phyloP scores from a whole-genome alignment of 2,888 invertebrate species.

The Euplagia quadripunctaria region DNA sequence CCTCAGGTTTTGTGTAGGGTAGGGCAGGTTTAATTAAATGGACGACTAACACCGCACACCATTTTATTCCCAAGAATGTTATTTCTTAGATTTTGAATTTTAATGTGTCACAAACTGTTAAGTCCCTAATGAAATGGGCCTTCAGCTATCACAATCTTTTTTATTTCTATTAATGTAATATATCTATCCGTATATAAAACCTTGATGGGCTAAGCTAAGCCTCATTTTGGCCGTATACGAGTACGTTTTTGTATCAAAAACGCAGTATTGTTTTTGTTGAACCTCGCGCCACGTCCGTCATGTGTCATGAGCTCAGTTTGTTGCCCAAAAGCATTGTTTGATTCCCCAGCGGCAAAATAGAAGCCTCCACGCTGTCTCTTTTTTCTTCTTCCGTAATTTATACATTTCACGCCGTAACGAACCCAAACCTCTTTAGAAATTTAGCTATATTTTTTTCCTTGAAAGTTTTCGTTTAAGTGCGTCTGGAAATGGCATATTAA shows the following conservation, averaged over 20 bases:
- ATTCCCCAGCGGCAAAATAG: slow-evolving; percentile 54
- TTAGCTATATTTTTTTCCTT: slow-evolving; percentile 17
- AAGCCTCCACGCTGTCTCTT: slow-evolving; percentile 45
- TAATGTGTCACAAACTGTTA: no score
- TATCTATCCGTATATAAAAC: no score
- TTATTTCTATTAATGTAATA: no score
- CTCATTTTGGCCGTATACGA: not conserved
- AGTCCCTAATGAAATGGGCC: no score
- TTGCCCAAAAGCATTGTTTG: slow-evolving; percentile 37
- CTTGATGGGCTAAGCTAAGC: no score
- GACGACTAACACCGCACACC: not conserved
- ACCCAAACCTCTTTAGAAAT: slow-evolving; percentile 16
- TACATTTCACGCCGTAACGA: slow-evolving; percentile 19
- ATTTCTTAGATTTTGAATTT: no score
- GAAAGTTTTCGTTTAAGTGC: slow-evolving; percentile 24
- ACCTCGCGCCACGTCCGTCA: not conserved
- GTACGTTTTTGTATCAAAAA: no score
- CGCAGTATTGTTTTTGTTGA: not conserved
- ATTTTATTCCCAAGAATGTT: no score
- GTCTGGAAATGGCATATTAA: slow-evolving; percentile 26
- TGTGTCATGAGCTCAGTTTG: slow-evolving; percentile 2
- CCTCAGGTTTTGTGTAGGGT: not conserved
- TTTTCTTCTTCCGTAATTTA: slow-evolving; percentile 48
- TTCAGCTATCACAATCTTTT: no score
- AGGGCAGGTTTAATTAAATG: not conserved